A percentile compares a stretch with the other conserved stretches of the same genome.
Evolutionary conservation across 2,888 invertebrate genomes (phyloP).

Genomic region (Tenthredo amoena): DNA sequence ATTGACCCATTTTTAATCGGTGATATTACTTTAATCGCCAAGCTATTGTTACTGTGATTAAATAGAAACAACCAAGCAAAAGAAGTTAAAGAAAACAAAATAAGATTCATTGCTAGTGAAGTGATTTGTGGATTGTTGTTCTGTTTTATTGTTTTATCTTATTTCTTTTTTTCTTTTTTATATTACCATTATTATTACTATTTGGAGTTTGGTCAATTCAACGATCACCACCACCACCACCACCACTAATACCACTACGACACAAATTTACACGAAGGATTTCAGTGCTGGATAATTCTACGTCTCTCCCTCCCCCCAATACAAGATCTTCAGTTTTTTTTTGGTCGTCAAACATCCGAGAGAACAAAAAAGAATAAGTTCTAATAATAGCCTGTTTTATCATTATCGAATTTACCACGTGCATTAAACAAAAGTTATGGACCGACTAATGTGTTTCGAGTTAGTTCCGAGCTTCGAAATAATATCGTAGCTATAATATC

Average conservation of each 20-base stretch:
- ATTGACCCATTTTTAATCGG: conserved; percentile 47
- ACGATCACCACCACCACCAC: background rate
- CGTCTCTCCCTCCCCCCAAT: background rate
- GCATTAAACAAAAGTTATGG: background rate
- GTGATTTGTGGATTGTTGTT: background rate
- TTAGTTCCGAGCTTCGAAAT: background rate
- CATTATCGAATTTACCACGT: background rate
- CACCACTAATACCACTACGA: background rate
- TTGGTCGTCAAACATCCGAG: background rate
- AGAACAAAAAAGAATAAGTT: background rate
- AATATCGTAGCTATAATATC: background rate
- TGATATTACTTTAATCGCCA: background rate
- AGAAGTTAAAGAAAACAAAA: background rate
- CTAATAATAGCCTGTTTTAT: background rate
- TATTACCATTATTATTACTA: background rate
- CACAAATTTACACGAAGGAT: conserved; percentile 25
- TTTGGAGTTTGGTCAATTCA: background rate
- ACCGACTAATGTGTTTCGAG: background rate
- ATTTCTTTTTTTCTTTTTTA: background rate
- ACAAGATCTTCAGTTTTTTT: background rate
- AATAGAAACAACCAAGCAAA: background rate
- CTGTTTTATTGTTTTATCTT: background rate
- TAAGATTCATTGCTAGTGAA: background rate
- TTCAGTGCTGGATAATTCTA: conserved; percentile 45
- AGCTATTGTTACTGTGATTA: conserved; percentile 23